A percentile compares a stretch with the other conserved stretches of the same genome.
These are phyloP conservation scores for Protosalanx chinensis DNA, from an alignment of 2,797 vertebrate genomes.

Conservation along the genomic window DNA sequence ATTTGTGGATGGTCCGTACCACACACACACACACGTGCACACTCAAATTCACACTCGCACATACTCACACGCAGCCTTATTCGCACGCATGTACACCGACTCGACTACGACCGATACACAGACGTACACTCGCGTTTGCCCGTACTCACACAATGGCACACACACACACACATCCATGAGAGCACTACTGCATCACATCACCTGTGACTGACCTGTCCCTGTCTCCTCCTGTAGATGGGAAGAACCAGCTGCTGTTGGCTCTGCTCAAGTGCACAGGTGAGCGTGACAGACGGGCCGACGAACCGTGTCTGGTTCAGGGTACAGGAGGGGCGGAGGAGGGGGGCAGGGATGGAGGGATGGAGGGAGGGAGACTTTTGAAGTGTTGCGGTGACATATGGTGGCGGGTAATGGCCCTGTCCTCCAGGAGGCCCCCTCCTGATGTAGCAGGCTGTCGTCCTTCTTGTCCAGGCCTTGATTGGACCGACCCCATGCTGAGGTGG, in stretches of 20 bases:
- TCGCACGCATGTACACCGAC: not conserved
- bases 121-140: not conserved
- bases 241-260: conserved; percentile 95
- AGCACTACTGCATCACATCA: not conserved
- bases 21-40: not conserved
- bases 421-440: too few species aligned
- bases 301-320: not conserved
- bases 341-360: not conserved
- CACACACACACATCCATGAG: not conserved
- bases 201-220: not conserved
- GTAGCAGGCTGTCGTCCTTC: too few species aligned
- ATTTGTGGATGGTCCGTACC: conserved; percentile 87
- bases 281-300: not conserved
- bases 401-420: conserved; percentile 7
- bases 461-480: too few species aligned
- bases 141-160: not conserved
- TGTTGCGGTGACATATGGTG: conserved; percentile 5
- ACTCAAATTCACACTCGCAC: not conserved
- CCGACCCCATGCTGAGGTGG: not conserved
- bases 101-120: not conserved
- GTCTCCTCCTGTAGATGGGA: conserved; percentile 80
- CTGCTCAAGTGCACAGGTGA: conserved; percentile 96
- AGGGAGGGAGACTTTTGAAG: not conserved
- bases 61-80: not conserved
- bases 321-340: not conserved